Conservation (phyloP, 2,888 invertebrate genomes). For the Lamellibrachia satsuma region DNA sequence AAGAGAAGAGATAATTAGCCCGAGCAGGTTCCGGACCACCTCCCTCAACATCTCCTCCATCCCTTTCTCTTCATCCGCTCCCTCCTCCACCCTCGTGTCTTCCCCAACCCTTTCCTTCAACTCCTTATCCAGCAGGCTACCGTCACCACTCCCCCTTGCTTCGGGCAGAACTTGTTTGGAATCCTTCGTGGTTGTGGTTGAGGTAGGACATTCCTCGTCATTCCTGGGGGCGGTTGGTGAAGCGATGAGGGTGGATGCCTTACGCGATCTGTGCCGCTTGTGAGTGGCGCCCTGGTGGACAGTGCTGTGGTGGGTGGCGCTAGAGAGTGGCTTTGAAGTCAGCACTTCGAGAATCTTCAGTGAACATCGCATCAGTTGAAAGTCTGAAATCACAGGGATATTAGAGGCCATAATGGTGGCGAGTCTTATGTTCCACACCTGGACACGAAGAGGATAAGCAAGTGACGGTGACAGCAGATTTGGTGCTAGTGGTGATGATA, state of each 20-base stretch:
- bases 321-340: constrained; percentile 42
- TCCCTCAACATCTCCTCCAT: constrained; percentile 33
- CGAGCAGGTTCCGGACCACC: constrained; percentile 31
- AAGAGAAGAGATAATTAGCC: constrained; percentile 22
- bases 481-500: too few species aligned
- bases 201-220: not conserved
- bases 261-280: not conserved
- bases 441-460: too few species aligned
- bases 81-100: constrained; percentile 28
- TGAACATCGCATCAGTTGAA: constrained; percentile 50
- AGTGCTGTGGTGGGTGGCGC: constrained; percentile 24
- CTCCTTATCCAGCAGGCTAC: not conserved
- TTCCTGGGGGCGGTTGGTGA: not conserved
- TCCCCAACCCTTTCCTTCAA: not conserved
- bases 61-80: constrained; percentile 19
- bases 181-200: not conserved
- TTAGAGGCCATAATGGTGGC: not conserved
- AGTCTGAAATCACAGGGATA: constrained; percentile 46
- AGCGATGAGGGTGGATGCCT: not conserved
- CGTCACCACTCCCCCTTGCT: not conserved
- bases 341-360: constrained; percentile 55
- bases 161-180: not conserved
- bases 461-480: too few species aligned
- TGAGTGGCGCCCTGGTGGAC: not conserved
- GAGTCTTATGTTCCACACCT: too few species aligned